These are phyloP conservation scores for Coregonus clupeaformis DNA, from an alignment of 2,113 vertebrate species.

Conservation along the genomic window DNA sequence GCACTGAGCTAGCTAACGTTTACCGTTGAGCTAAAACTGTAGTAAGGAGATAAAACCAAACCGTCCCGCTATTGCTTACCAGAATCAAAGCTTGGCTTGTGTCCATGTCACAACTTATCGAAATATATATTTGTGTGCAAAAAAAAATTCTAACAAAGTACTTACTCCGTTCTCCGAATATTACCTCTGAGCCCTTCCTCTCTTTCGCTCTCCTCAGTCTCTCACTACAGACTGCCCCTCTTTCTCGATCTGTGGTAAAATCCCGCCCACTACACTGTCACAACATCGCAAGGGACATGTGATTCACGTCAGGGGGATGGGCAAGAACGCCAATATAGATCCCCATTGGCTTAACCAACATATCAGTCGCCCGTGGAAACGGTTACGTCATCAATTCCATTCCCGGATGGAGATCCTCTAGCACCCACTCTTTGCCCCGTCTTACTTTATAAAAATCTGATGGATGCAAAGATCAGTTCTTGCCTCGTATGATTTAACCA, in stretches of 20 bases:
- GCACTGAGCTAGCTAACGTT: not conserved
- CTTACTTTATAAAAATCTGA: conserved; percentile 10
- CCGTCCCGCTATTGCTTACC: not conserved
- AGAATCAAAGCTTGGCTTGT: no score
- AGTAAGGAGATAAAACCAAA: not conserved
- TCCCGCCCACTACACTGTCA: conserved; percentile 74
- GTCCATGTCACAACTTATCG: not conserved
- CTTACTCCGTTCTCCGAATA: conserved; percentile 69
- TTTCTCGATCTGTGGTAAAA: conserved; percentile 68
- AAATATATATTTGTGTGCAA: not conserved
- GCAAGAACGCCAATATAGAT: conserved; percentile 59
- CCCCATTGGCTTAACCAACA: conserved; percentile 72
- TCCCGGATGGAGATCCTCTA: not conserved
- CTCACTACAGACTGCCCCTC: conserved; percentile 68
- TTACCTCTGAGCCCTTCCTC: conserved; percentile 62
- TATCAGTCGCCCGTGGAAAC: conserved; percentile 77
- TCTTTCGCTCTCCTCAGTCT: conserved; percentile 71
- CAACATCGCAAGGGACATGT: conserved; percentile 66
- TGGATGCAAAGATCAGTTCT: no score
- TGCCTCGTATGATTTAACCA: conserved; percentile 29
- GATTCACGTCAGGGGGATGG: conserved; percentile 71
- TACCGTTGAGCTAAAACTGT: not conserved
- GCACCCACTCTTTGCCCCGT: not conserved
- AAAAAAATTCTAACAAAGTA: conserved; percentile 33
- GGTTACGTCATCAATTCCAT: conserved; percentile 65